Evolutionary conservation across 2,888 invertebrate species (phyloP).

Genomic region (Bugula neritina): DNA sequence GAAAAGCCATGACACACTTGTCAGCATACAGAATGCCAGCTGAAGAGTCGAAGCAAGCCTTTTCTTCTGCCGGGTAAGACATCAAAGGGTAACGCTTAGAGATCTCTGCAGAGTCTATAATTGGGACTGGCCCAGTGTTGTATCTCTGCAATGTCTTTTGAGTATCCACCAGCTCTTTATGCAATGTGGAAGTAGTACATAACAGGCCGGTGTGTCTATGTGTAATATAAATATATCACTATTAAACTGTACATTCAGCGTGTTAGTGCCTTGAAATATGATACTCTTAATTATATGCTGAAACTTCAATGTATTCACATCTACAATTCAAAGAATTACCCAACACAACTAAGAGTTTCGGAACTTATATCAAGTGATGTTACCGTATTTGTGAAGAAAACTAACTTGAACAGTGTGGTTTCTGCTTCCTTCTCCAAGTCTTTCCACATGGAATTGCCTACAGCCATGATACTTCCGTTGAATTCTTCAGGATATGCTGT

Average conservation of each 20-base stretch:
- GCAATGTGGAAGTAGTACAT: neutral
- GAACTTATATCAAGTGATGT: too few relatives aligned
- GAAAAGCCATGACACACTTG: constrained; percentile 39
- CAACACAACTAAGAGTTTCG: too few relatives aligned
- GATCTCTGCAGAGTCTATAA: neutral
- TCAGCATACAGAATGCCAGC: constrained; percentile 45
- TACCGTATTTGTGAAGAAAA: too few relatives aligned
- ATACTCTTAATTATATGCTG: too few relatives aligned
- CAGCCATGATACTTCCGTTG: constrained; percentile 51
- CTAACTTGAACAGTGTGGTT: constrained; percentile 40
- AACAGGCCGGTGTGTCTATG: neutral
- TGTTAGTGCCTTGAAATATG: too few relatives aligned
- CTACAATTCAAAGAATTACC: too few relatives aligned
- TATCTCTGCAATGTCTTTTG: neutral
- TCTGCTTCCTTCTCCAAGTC: constrained; percentile 44
- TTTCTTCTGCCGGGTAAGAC: neutral
- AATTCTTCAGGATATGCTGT: constrained; percentile 44
- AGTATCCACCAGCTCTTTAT: neutral
- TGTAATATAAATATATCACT: neutral
- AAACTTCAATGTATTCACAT: too few relatives aligned
- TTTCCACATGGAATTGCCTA: constrained; percentile 45
- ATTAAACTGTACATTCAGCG: too few relatives aligned
- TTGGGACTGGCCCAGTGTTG: neutral
- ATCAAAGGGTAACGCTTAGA: neutral
- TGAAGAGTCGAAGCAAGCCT: constrained; percentile 27